These are phyloP conservation scores for Ceryle rudis DNA, from an alignment of 2,797 vertebrate genomes.

Conservation along the genomic window DNA sequence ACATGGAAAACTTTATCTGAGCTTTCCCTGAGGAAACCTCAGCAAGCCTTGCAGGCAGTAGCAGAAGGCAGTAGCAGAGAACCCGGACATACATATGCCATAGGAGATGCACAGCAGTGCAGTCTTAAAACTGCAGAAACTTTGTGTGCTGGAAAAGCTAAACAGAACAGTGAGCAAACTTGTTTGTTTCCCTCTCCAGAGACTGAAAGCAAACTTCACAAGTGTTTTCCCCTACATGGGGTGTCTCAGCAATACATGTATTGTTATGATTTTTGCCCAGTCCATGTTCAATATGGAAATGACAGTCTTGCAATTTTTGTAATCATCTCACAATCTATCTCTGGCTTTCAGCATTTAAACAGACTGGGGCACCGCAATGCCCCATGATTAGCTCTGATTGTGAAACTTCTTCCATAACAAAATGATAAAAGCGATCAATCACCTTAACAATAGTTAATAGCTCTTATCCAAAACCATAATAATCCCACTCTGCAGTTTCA, in stretches of 20 bases:
- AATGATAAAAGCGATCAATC: slow-evolving; percentile 74
- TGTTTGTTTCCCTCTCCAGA: slow-evolving; percentile 60
- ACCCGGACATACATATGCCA: background rate
- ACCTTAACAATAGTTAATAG: slow-evolving; percentile 75
- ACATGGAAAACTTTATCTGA: background rate
- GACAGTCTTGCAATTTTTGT: slow-evolving; percentile 66
- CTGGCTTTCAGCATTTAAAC: slow-evolving; percentile 68
- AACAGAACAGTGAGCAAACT: background rate
- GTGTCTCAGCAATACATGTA: slow-evolving; percentile 34
- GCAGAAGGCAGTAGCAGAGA: background rate
- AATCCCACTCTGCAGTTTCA: slow-evolving; percentile 45
- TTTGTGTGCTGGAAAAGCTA: slow-evolving; percentile 44
- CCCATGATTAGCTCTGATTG: slow-evolving; percentile 74
- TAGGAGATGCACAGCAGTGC: background rate
- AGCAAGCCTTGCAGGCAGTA: background rate
- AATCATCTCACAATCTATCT: slow-evolving; percentile 69
- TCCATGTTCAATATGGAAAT: slow-evolving; percentile 71
- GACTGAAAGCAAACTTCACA: slow-evolving; percentile 26
- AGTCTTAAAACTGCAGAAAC: slow-evolving; percentile 1
- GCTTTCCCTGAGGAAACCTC: background rate
- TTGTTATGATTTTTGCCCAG: slow-evolving; percentile 48
- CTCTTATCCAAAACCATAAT: slow-evolving; percentile 57
- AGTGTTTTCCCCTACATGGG: slow-evolving; percentile 24
- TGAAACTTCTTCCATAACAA: slow-evolving; percentile 68
- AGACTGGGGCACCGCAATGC: slow-evolving; percentile 49